These are phyloP conservation scores for Aquatica leii DNA, from an alignment of 2,888 invertebrate genomes.

Conservation along the genomic window DNA sequence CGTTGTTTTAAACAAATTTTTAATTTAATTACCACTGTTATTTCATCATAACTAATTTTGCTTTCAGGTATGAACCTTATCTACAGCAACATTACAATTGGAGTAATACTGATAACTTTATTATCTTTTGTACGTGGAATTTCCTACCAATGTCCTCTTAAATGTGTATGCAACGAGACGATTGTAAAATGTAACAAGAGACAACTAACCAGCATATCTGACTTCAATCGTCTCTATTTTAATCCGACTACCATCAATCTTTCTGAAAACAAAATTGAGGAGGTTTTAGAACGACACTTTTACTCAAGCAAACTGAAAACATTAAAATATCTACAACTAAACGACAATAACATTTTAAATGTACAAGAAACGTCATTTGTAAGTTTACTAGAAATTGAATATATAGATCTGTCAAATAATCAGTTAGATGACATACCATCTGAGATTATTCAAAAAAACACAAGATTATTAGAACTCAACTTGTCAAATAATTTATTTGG, in stretches of 20 bases:
- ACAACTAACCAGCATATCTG: slow-evolving; percentile 49
- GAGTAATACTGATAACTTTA: background rate
- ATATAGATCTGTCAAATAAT: slow-evolving; percentile 55
- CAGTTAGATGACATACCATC: slow-evolving; percentile 50
- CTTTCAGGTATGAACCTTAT: no score
- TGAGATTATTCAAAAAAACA: slow-evolving; percentile 48
- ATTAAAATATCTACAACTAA: slow-evolving; percentile 52
- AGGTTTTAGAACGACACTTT: slow-evolving; percentile 48
- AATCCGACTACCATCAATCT: slow-evolving; percentile 53
- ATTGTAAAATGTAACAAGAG: slow-evolving; percentile 50
- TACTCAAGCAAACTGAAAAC: slow-evolving; percentile 49
- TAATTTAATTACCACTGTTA: no score
- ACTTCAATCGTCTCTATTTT: slow-evolving; percentile 47
- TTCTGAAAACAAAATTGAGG: slow-evolving; percentile 53
- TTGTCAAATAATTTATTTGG: slow-evolving; percentile 53
- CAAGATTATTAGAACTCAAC: slow-evolving; percentile 51
- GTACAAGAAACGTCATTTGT: slow-evolving; percentile 52
- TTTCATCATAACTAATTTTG: no score
- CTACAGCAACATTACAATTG: no score
- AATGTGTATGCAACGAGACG: slow-evolving; percentile 51
- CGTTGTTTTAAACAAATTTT: no score
- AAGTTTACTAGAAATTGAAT: slow-evolving; percentile 51
- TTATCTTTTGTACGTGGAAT: background rate
- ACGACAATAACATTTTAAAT: slow-evolving; percentile 50
- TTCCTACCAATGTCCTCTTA: slow-evolving; percentile 33